These are phyloP conservation scores for Uloborus plumipes DNA, from an alignment of 2,888 invertebrate species.

Conservation along the genomic window DNA sequence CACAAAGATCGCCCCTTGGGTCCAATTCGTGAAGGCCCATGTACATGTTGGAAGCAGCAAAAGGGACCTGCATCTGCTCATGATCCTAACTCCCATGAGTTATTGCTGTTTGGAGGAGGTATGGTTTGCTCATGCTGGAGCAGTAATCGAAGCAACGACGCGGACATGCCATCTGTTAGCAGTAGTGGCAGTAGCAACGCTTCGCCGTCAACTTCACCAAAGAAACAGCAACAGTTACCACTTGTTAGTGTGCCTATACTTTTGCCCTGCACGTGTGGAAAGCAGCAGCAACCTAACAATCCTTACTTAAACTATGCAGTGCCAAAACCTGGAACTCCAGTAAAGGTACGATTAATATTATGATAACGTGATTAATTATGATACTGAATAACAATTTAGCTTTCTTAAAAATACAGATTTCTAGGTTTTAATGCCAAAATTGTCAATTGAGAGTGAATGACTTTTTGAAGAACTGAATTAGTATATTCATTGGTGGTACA, in stretches of 20 bases:
- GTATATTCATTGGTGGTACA: too few relatives aligned
- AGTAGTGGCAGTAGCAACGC: slow-evolving; percentile 60
- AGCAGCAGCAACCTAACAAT: slow-evolving; percentile 25
- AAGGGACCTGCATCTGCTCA: slow-evolving; percentile 24
- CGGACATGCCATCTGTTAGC: slow-evolving; percentile 56
- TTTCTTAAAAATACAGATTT: too few relatives aligned
- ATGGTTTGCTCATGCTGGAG: slow-evolving; percentile 54
- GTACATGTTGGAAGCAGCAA: slow-evolving; percentile 58
- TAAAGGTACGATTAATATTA: slow-evolving; percentile 23
- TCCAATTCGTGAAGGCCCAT: slow-evolving; percentile 46
- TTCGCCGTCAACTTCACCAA: slow-evolving; percentile 56
- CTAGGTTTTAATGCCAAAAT: too few relatives aligned
- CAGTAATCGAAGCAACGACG: slow-evolving; percentile 22
- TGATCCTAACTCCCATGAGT: slow-evolving; percentile 14
- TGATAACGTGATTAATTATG: too few relatives aligned
- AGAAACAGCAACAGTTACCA: slow-evolving; percentile 42
- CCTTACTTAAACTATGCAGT: slow-evolving; percentile 61
- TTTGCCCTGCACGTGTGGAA: slow-evolving; percentile 57
- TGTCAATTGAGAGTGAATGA: too few relatives aligned
- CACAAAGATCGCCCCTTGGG: slow-evolving; percentile 32
- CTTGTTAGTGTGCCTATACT: slow-evolving; percentile 52
- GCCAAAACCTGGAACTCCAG: slow-evolving; percentile 54
- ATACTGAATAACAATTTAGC: too few relatives aligned
- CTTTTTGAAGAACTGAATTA: too few relatives aligned
- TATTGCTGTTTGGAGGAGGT: slow-evolving; percentile 46